phyloP scores from a whole-genome alignment of 2,797 vertebrate genomes.

The Tenualosa ilisha region DNA sequence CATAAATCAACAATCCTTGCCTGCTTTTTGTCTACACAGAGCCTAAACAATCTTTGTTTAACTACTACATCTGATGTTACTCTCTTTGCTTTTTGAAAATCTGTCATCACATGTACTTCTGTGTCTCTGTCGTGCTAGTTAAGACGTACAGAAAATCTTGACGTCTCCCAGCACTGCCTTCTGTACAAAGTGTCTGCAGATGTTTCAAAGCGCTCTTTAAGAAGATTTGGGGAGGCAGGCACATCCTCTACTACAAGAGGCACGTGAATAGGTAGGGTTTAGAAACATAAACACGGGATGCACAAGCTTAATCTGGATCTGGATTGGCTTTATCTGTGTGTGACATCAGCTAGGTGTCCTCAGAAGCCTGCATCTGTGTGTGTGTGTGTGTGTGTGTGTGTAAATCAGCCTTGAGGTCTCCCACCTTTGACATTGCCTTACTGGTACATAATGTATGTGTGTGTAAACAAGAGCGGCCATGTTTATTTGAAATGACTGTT shows the following conservation, averaged over 20 bases:
- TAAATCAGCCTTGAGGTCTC: background rate
- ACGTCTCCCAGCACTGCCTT: background rate
- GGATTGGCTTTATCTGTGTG: slow-evolving; percentile 41
- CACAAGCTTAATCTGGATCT: slow-evolving; percentile 53
- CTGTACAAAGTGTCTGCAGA: background rate
- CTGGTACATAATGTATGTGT: background rate
- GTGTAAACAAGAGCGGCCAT: background rate
- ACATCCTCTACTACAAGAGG: background rate
- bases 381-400: slow-evolving; percentile 2
- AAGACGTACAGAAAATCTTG: background rate
- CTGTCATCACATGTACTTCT: too few relatives aligned
- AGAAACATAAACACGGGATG: slow-evolving; percentile 41
- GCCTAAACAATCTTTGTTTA: too few relatives aligned
- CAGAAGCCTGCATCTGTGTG: background rate
- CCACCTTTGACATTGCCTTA: background rate
- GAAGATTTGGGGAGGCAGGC: background rate
- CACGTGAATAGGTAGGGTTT: background rate
- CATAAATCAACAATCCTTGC: too few relatives aligned
- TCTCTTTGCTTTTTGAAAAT: too few relatives aligned
- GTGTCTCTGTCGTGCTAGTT: background rate
- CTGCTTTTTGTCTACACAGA: too few relatives aligned
- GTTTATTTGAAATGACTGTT: background rate
- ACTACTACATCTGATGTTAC: too few relatives aligned
- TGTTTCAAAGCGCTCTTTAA: background rate
- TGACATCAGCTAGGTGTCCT: slow-evolving; percentile 46